A percentile compares a stretch with the other conserved stretches of the same genome.
Evolutionary conservation across 2,797 vertebrate species (phyloP).

Genomic region (Silurus aristotelis): DNA sequence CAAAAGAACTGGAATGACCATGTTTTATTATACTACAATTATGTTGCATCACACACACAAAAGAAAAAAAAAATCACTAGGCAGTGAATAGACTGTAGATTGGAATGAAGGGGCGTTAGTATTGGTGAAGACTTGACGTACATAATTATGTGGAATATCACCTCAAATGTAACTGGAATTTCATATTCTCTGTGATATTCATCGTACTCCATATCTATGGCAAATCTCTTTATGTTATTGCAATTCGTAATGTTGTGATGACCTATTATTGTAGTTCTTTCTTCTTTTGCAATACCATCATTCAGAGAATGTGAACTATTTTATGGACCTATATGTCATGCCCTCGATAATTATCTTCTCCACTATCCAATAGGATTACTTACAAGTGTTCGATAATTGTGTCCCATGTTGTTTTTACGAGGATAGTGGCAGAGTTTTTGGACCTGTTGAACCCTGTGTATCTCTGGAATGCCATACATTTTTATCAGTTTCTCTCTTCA

Average conservation of each 20-base stretch:
- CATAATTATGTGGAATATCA: not conserved
- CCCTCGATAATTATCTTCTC: not conserved
- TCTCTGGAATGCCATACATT: slow-evolving; percentile 27
- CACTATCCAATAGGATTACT: not conserved
- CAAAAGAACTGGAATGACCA: not conserved
- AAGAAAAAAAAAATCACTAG: not conserved
- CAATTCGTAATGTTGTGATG: not conserved
- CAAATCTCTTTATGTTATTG: not conserved
- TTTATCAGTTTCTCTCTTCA: slow-evolving; percentile 22
- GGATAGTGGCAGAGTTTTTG: not conserved
- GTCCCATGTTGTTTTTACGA: slow-evolving; percentile 10
- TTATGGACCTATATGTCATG: not conserved
- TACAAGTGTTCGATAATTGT: not conserved
- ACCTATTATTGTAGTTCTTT: not conserved
- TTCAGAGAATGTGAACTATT: not conserved
- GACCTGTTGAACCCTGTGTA: slow-evolving; percentile 27
- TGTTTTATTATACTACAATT: not conserved
- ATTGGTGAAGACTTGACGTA: not conserved
- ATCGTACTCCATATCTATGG: not conserved
- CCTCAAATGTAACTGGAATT: not conserved
- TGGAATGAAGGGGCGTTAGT: not conserved
- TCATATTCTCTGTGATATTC: not conserved
- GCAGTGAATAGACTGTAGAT: not conserved
- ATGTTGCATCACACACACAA: not conserved
- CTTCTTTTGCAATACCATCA: not conserved